phyloP scores from a whole-genome alignment of 1,140 invertebrate species.

The Pararge aegeria region DNA sequence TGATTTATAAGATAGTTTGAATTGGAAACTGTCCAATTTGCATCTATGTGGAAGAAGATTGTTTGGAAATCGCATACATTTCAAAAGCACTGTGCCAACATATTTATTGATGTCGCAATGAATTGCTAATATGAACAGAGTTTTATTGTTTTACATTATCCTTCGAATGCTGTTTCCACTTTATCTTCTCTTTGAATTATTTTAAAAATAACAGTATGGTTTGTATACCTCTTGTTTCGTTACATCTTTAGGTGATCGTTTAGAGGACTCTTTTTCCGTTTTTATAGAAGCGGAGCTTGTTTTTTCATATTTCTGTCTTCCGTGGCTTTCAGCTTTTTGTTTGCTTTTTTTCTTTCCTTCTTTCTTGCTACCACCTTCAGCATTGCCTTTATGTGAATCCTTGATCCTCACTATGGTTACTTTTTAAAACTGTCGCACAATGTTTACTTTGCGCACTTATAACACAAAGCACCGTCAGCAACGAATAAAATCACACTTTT shows the following conservation, averaged over 20 bases:
- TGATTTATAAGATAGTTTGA: constrained; percentile 34
- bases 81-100: constrained; percentile 24
- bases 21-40: constrained; percentile 34
- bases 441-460: background rate
- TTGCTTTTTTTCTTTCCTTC: constrained; percentile 79
- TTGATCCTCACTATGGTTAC: constrained; percentile 80
- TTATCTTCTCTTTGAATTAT: background rate
- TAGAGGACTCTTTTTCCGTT: constrained; percentile 56
- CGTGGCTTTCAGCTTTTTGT: constrained; percentile 64
- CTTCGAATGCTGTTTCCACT: background rate
- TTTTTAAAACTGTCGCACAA: constrained; percentile 42
- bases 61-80: constrained; percentile 34
- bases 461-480: background rate
- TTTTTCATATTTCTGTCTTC: constrained; percentile 55
- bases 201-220: background rate
- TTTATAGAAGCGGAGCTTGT: constrained; percentile 39
- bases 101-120: constrained; percentile 29
- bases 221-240: constrained; percentile 47
- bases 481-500: constrained; percentile 3
- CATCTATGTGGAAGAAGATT: constrained; percentile 31
- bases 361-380: constrained; percentile 77
- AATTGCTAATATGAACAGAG: constrained; percentile 16
- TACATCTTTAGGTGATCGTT: constrained; percentile 52
- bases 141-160: constrained; percentile 11
- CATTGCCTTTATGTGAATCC: constrained; percentile 79